Base-by-base conservation (phyloP, 2,113 vertebrate species). In the Scartelaos histophorus region DNA sequence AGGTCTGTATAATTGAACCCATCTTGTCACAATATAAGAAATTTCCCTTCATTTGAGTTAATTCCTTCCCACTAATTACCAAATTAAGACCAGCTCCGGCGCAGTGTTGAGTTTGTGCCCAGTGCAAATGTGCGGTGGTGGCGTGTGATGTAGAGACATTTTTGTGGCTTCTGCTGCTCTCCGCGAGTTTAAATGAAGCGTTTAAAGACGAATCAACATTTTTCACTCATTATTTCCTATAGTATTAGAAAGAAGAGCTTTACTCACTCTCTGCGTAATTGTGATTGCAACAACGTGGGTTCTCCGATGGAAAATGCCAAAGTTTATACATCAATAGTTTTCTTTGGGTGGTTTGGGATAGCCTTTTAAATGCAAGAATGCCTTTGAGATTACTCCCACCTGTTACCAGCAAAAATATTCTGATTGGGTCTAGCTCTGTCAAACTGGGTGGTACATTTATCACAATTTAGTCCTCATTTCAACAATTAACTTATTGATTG, bases 261-360 rank as follows among this genome's bases (percentile, higher is more conserved):
- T 83, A 79, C 85, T 86, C 83, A 81, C 81, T 35, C 71, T 13
- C 16, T 75, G 74, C 83, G 86, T 89, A 80, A 54, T 73, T 90
- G 75, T 92, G 91, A 94, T 91, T 92, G 86, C 88, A 91, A 86
- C 89, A 91, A 74, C 82, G 90, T 93, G 92, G 13, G 89, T 86
- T 80, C 62, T 68, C 54, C 58, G 81, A 87, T 46, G 82, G 67
- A 83, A 80, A 86, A 83, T 12, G 38, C 69, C 64, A 56, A 65
- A 84, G 72, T 82, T 88, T 82, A 76, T 76, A 81, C 87, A 79
- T 71, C 51, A 57, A 62, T 70, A 73, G 75, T 64, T 79, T 80
- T 75, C 70, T 88, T 74, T 72, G 84, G 85, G 78, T 79, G 12
- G 3, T 17, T 43, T 83, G 68, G 67, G 86, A 91, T 90, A 76